Evolutionary conservation across 2,888 invertebrate genomes (phyloP), one percentile per base, ranked within the genome.

Genomic region (Furcula furcula): DNA sequence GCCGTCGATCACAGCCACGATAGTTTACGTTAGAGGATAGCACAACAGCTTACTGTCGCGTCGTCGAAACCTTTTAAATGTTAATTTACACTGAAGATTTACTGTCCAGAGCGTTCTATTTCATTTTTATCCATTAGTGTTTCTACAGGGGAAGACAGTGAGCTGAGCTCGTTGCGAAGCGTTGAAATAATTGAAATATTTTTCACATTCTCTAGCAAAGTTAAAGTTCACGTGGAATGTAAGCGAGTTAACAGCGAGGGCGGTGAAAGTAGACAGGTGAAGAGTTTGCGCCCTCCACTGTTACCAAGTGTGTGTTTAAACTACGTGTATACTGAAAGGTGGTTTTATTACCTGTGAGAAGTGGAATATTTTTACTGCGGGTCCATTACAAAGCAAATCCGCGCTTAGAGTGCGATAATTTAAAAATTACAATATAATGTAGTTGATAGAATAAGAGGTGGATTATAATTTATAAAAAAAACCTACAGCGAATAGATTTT

Each of bases 181-280:
- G 53, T 49, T 61, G 43, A 65, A 74, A 75, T 67, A 63, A 61
- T 65, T 60, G 51, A 68, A 73, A 75, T 66, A 67, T 70, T 68
- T 73, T 58, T 55, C 51, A 62, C 63, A 60, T 62, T 55, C 50
- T 53, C 42, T 40, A 37, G 41, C 44, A 49, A 59, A 65, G 55
- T 63, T 66, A 64, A 71, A 14, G 10, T 7, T 12, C 15, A 9
- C 23, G 33, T 15, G 35, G 13, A 12, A 10, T 47, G 66, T 76
- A 76, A 76, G 71, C 71, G 73, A 75, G 68, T 76, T 75, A 74
- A 56, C 62, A 52, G 38, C 49, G 55, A 53, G 65, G 65, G 57
- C 59, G 55, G 54, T 49, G 58, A 67, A 69, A 72, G 73, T 59
- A 63, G 73, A 77, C 77, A 78, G 71, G 75, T 65, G 70, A 71